Evolutionary conservation across 2,797 vertebrate genomes (phyloP).

Genomic region (Spizella passerina): DNA sequence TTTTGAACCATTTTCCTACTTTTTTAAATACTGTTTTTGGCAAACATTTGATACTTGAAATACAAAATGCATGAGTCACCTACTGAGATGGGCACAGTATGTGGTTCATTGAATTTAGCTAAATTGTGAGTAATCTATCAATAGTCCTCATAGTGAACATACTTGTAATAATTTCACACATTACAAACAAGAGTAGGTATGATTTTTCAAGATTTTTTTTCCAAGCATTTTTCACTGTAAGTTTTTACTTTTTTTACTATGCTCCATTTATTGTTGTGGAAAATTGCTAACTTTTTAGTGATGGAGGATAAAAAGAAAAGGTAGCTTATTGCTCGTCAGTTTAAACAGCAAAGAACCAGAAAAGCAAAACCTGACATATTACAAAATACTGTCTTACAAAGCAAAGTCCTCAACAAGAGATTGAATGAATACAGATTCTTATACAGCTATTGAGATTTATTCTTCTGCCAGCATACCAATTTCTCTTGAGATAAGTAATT

Average conservation of each 20-base stretch:
- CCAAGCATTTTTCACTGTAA: slow-evolving; percentile 63
- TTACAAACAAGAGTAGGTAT: slow-evolving; percentile 78
- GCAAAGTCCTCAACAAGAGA: neutral
- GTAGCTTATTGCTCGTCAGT: neutral
- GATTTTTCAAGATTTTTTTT: slow-evolving; percentile 73
- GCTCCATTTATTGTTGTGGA: slow-evolving; percentile 31
- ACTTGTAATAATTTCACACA: slow-evolving; percentile 81
- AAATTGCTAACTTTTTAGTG: slow-evolving; percentile 57
- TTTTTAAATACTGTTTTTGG: slow-evolving; percentile 84
- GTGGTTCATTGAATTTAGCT: slow-evolving; percentile 84
- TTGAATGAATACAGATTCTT: neutral
- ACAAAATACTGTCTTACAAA: neutral
- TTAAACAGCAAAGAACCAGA: slow-evolving; percentile 22
- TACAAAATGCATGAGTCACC: slow-evolving; percentile 82
- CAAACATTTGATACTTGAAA: slow-evolving; percentile 82
- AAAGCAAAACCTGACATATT: neutral
- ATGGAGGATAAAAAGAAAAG: neutral
- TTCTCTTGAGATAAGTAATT: neutral
- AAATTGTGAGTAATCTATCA: slow-evolving; percentile 82
- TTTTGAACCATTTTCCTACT: slow-evolving; percentile 78
- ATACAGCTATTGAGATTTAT: neutral
- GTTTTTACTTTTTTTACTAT: slow-evolving; percentile 55
- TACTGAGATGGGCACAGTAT: slow-evolving; percentile 79
- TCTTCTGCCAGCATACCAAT: neutral
- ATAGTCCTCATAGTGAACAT: slow-evolving; percentile 78